Conservation (phyloP, 2,113 vertebrate genomes). For the Eurypyga helias region DNA sequence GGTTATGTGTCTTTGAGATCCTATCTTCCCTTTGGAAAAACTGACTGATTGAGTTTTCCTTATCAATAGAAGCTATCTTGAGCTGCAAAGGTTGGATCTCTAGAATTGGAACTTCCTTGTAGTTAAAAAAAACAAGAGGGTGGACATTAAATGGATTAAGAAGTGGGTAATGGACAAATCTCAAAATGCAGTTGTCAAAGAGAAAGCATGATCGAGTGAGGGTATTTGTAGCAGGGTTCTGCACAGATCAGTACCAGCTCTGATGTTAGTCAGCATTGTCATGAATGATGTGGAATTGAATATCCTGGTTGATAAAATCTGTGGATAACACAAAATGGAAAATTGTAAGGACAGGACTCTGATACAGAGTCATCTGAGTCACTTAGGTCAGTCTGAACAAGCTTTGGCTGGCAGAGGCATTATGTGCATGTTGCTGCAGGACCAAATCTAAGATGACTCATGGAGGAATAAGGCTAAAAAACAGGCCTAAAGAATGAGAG, state of each 20-base stretch:
- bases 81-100: constrained; percentile 19
- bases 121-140: not conserved
- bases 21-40: not conserved
- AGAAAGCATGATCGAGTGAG: constrained; percentile 20
- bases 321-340: constrained; percentile 50
- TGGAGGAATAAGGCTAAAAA: not conserved
- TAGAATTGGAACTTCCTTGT: constrained; percentile 35
- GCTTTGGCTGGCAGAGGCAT: not conserved
- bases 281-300: constrained; percentile 54
- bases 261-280: constrained; percentile 39
- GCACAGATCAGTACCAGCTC: not conserved
- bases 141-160: constrained; percentile 53
- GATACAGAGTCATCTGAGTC: constrained; percentile 25
- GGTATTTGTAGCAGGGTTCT: not conserved
- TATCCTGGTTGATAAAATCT: constrained; percentile 46
- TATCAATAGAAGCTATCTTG: constrained; percentile 17
- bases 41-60: constrained; percentile 41
- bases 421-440: not conserved
- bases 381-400: not conserved
- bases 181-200: constrained; percentile 54
- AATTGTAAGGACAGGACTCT: constrained; percentile 29
- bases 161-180: constrained; percentile 39
- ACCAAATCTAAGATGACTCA: constrained; percentile 10
- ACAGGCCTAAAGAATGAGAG: not conserved
- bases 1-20: constrained; percentile 28